Base-by-base conservation (phyloP, 2,113 vertebrate species). In the Neodontobutis hainanensis region DNA sequence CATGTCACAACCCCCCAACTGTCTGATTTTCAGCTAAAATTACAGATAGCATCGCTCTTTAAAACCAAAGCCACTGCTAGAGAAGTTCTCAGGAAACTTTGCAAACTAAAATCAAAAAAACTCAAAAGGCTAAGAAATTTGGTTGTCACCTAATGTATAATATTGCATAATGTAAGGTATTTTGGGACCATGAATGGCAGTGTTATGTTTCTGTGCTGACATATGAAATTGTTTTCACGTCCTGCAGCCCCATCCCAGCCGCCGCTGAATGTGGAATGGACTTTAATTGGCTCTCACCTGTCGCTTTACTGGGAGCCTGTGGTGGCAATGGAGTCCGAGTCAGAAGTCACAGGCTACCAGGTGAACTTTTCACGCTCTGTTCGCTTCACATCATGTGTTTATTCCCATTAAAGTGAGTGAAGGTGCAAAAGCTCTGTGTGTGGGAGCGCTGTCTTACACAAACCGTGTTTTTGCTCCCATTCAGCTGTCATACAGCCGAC, bases 251-350 rank as follows among this genome's bases (percentile, higher is more conserved):
- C 97, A 51, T 93, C 94, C 50, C 96, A 96, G 44, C 93, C 96
- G 0, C 97, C 97, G 0, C 87, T 94, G 67, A 97, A 96, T 0
- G 83, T 99, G 2, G 88, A 95, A 77, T 99, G 97, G 97, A 97
- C 94, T 14, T 91, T 97, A 42, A 96, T 95, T 11, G 94, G 94
- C 75, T 94, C 93, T 10, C 95, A 94, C 58, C 92, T 99, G 15
- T 85, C 94, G 38, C 92, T 99, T 75, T 95, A 93, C 83, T 98
- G 97, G 97, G 97, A 98, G 42, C 94, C 94, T 42, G 96, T 99
- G 36, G 89, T 91, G 81, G 95, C 96, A 0, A 91, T 92, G 93
- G 97, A 96, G 70, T 96, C 96, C 0, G 97, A 99, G 85, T 96
- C 96, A 0, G 94, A 96, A 71, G 96, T 98, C 78, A 96, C 88